Base-by-base conservation (phyloP, 2,797 vertebrate species). In the Bufotes viridis region DNA sequence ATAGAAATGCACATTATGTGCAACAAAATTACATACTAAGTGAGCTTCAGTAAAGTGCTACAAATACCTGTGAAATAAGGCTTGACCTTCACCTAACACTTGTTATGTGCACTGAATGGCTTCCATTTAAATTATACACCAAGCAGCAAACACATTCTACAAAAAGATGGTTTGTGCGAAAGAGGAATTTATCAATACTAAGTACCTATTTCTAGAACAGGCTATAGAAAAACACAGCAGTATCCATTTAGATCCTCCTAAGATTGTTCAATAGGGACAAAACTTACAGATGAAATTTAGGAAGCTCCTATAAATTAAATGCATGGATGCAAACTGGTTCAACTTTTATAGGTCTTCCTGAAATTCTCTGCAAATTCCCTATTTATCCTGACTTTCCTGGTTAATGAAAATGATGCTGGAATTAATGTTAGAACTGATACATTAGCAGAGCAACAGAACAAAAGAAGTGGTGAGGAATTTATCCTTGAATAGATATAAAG, bases 101-200 rank as follows among this genome's bases (percentile, higher is more conserved):
- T 81, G 29, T 63, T 81, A 61, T 81, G 12, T 14, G 34, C 79
- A 63, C 49, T 81, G 34, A 81, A 63, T 81, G 29, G 10, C 60
- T 81, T 58, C 34, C 79, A 81, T 81, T 63, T 81, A 49, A 81
- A 81, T 81, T 81, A 81, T 24, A 81, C 79, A 81, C 79, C 34
- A 63, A 81, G 60, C 57, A 63, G 29, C 29, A 60, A 63, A 63
- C 58, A 63, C 29, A 81, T 42, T 81, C 58, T 63, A 81, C 74
- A 81, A 49, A 81, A 63, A 81, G 60, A 63, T 63, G 63, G 79
- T 65, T 61, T 18, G 26, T 15, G 29, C 2, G 60, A 81, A 22
- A 42, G 58, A 81, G 18, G 26, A 80, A 60, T 61, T 80, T 60
- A 60, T 34, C 17, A 80, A 42, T 60, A 79, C n/a, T 57, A 60